Conservation (phyloP, 2,888 invertebrate species). For the Synergus laeviventris region DNA sequence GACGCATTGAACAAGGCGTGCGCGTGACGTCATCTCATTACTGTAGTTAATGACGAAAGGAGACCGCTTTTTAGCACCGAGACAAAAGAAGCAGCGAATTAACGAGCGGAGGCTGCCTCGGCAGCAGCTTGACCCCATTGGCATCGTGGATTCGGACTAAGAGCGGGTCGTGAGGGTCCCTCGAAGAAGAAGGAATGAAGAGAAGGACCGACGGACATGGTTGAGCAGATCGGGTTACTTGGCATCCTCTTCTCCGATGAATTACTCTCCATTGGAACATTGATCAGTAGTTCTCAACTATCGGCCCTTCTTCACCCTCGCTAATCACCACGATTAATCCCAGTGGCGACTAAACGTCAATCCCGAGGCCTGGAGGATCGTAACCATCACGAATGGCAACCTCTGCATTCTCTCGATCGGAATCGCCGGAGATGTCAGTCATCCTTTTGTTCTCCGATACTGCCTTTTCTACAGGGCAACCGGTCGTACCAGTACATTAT, state of each 20-base stretch:
- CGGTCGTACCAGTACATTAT: constrained; percentile 47
- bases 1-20: constrained; percentile 39
- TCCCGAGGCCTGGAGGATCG: background rate
- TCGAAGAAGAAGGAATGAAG: constrained; percentile 53
- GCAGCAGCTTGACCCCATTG: constrained; percentile 68
- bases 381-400: constrained; percentile 42
- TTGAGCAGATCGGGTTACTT: constrained; percentile 68
- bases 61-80: constrained; percentile 58
- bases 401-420: constrained; percentile 59
- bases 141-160: constrained; percentile 61
- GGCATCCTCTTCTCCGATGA: constrained; percentile 69
- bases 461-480: constrained; percentile 59
- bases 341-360: background rate
- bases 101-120: constrained; percentile 61
- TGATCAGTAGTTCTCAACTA: constrained; percentile 68
- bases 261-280: constrained; percentile 67
- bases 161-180: constrained; percentile 48
- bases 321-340: constrained; percentile 17
- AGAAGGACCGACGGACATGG: constrained; percentile 59
- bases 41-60: constrained; percentile 55
- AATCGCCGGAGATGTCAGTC: constrained; percentile 71
- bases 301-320: constrained; percentile 11
- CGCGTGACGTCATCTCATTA: constrained; percentile 55
- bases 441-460: constrained; percentile 67
- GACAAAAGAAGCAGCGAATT: constrained; percentile 64